Percentiles rank a stretch among this genome's conserved stretches.
Evolutionary conservation across 2,888 invertebrate species (phyloP).

Genomic region (Nymphalis c-album): DNA sequence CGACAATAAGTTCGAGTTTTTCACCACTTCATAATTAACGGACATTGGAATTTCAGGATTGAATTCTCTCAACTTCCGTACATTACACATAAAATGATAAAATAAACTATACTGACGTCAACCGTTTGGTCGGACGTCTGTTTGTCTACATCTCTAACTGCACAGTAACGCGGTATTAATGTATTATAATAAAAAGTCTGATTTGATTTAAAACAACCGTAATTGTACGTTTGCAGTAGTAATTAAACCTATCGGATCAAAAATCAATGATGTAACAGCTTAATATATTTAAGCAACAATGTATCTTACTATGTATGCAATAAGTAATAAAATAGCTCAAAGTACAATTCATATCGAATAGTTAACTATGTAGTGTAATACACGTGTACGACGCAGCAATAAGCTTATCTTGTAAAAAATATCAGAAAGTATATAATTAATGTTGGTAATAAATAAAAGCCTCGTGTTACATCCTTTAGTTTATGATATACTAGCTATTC

Average conservation of each 20-base stretch:
- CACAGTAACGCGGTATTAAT: neutral
- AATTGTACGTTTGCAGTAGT: neutral
- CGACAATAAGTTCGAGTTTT: no score
- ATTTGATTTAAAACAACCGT: neutral
- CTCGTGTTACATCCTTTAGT: neutral
- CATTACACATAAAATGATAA: no score
- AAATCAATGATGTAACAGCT: conserved; percentile 3
- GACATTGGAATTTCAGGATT: no score
- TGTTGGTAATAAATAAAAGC: neutral
- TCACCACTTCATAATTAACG: no score
- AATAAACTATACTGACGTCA: no score
- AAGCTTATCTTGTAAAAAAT: neutral
- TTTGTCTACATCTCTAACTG: neutral
- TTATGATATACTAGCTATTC: neutral
- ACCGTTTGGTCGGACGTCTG: no score
- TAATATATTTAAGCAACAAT: neutral
- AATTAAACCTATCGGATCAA: conserved; percentile 2
- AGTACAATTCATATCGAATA: neutral
- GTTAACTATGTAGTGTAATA: neutral
- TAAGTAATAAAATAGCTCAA: neutral
- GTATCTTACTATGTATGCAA: neutral
- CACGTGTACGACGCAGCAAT: neutral
- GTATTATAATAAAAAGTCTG: neutral
- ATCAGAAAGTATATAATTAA: conserved; percentile 8
- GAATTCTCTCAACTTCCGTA: no score